A percentile compares a stretch with the other conserved stretches of the same genome.
Evolutionary conservation across 1,140 invertebrate species (phyloP).

Genomic region (Cotesia glomerata): DNA sequence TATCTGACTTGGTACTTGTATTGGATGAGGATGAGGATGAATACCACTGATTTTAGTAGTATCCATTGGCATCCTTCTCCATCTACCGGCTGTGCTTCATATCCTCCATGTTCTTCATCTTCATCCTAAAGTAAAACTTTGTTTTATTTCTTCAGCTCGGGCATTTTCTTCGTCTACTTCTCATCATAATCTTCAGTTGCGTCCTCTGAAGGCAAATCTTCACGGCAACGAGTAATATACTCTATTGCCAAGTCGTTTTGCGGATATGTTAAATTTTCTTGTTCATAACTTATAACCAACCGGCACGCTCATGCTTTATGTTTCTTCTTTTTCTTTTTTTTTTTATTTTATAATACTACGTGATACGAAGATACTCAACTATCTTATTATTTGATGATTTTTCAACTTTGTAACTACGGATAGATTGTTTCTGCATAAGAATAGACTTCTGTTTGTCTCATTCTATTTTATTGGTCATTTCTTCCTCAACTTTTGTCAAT

Average conservation of each 20-base stretch:
- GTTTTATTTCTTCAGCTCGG: constrained; percentile 4
- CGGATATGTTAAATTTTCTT: constrained; percentile 3
- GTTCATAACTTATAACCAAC: neutral
- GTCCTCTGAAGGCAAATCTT: constrained; percentile 1
- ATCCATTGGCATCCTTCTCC: no score
- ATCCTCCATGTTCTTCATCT: neutral
- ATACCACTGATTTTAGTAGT: constrained; percentile 22
- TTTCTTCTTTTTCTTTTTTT: neutral
- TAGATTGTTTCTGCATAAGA: neutral
- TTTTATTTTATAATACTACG: neutral
- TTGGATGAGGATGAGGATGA: neutral
- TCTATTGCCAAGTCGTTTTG: constrained; percentile 26
- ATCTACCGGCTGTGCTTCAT: no score
- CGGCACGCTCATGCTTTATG: no score
- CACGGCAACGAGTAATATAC: neutral
- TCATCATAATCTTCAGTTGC: constrained; percentile 11
- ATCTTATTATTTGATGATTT: neutral
- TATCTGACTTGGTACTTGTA: neutral
- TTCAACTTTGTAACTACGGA: neutral
- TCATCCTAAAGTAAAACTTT: neutral
- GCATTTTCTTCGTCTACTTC: constrained; percentile 21
- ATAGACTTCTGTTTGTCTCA: neutral
- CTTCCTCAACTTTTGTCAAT: neutral
- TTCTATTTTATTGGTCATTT: neutral
- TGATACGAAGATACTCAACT: neutral